Evolutionary conservation across 2,113 vertebrate species (phyloP).

Genomic region (Paraplagusia blochii): DNA sequence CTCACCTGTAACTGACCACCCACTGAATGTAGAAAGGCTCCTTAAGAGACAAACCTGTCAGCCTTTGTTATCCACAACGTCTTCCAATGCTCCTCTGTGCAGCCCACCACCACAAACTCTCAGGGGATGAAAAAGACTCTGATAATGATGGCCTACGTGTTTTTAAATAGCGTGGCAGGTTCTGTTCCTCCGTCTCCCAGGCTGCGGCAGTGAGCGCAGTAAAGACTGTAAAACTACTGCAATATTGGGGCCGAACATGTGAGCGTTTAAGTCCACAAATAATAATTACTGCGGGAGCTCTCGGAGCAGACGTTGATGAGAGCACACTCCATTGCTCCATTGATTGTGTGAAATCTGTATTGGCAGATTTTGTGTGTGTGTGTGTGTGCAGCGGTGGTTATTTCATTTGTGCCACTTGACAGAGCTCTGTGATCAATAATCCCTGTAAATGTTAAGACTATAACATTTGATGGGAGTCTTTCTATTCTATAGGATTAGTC

Average conservation of each 20-base stretch:
- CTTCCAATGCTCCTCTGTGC: constrained; percentile 27
- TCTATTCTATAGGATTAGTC: constrained; percentile 10
- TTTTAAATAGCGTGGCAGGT: constrained; percentile 39
- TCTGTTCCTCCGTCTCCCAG: constrained; percentile 29
- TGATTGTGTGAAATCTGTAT: constrained; percentile 27
- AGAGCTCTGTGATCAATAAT: constrained; percentile 40
- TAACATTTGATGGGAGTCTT: constrained; percentile 20
- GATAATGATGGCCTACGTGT: constrained; percentile 48
- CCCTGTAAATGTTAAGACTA: constrained; percentile 51
- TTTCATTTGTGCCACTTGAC: constrained; percentile 49
- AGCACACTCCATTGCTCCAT: constrained; percentile 13
- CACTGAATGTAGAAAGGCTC: constrained; percentile 48
- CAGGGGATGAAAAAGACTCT: constrained; percentile 24
- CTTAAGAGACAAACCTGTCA: constrained; percentile 56
- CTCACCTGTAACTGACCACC: constrained; percentile 56
- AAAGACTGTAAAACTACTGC: constrained; percentile 5
- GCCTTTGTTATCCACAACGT: constrained; percentile 49
- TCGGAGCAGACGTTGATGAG: neutral
- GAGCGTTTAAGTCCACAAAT: constrained; percentile 12
- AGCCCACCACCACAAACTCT: constrained; percentile 42
- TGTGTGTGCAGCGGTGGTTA: constrained; percentile 16
- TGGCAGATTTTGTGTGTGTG: constrained; percentile 22
- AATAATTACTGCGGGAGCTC: constrained; percentile 13
- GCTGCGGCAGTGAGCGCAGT: neutral
- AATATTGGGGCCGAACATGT: constrained; percentile 14